phyloP scores from a whole-genome alignment of 2,888 invertebrate species.

The Acanthosepion lycidas region DNA sequence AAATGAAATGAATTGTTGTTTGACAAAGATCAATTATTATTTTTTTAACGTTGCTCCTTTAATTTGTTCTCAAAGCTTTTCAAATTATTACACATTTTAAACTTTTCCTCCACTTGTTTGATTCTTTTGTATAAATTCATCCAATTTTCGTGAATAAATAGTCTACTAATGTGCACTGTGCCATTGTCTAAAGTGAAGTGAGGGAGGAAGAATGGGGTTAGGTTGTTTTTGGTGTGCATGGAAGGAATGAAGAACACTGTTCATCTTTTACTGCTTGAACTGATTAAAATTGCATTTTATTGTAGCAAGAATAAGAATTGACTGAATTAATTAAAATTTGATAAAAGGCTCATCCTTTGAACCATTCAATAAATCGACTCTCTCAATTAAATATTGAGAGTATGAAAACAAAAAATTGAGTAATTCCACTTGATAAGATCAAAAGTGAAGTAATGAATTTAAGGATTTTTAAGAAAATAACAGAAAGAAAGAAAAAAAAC shows the following conservation, averaged over 20 bases:
- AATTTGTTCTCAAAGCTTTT: background rate
- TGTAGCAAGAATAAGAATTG: conserved; percentile 6
- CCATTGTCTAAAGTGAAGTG: background rate
- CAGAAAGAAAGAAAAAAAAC: background rate
- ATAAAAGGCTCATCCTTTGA: background rate
- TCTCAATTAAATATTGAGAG: conserved; percentile 7
- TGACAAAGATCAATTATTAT: background rate
- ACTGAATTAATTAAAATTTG: conserved; percentile 33
- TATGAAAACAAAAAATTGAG: background rate
- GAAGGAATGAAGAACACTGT: background rate
- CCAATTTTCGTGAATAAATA: background rate
- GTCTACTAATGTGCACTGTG: background rate
- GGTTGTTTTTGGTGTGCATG: background rate
- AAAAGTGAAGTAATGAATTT: conserved; percentile 11
- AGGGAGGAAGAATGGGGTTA: background rate
- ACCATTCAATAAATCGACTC: conserved; percentile 33
- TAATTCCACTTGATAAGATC: background rate
- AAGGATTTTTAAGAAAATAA: background rate
- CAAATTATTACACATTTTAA: conserved; percentile 21
- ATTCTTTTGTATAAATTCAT: background rate
- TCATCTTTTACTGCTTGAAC: background rate
- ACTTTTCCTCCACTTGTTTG: background rate
- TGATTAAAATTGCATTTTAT: conserved; percentile 33
- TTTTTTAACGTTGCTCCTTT: background rate
- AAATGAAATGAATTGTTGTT: background rate